A percentile compares a stretch with the other conserved stretches of the same genome.
Evolutionary conservation across 2,113 vertebrate species (phyloP).

Genomic region (Brachypodius melanocephalos): DNA sequence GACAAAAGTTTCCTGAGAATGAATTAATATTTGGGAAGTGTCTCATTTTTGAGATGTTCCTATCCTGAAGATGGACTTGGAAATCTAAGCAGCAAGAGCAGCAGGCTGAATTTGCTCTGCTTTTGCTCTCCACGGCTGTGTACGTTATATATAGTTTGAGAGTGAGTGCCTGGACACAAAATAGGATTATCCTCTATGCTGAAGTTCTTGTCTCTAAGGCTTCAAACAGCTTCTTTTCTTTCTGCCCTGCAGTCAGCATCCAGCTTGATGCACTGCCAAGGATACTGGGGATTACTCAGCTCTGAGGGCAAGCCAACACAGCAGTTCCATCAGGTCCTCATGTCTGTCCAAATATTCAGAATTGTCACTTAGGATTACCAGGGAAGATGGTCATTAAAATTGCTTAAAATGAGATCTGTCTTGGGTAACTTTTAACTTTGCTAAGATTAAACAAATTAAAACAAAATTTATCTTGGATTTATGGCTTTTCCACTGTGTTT

Average conservation of each 20-base stretch:
- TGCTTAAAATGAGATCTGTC: background rate
- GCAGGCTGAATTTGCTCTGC: background rate
- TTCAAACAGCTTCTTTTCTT: background rate
- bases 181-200: background rate
- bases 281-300: background rate
- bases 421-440: background rate
- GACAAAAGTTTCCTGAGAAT: background rate
- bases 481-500: background rate
- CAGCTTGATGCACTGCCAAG: background rate
- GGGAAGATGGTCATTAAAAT: background rate
- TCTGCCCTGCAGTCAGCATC: background rate
- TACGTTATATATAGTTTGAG: fast-evolving
- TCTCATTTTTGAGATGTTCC: background rate
- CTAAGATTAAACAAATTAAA: background rate
- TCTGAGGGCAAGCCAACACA: background rate
- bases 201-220: background rate
- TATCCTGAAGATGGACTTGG: background rate
- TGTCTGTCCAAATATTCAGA: background rate
- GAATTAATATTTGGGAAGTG: background rate
- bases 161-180: background rate
- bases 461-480: background rate
- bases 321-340: background rate
- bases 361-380: background rate
- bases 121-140: background rate
- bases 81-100: background rate